Percentiles rank a stretch among this genome's conserved stretches.
These are phyloP conservation scores for Rapana venosa DNA, from an alignment of 2,888 invertebrate species.

Conservation along the genomic window DNA sequence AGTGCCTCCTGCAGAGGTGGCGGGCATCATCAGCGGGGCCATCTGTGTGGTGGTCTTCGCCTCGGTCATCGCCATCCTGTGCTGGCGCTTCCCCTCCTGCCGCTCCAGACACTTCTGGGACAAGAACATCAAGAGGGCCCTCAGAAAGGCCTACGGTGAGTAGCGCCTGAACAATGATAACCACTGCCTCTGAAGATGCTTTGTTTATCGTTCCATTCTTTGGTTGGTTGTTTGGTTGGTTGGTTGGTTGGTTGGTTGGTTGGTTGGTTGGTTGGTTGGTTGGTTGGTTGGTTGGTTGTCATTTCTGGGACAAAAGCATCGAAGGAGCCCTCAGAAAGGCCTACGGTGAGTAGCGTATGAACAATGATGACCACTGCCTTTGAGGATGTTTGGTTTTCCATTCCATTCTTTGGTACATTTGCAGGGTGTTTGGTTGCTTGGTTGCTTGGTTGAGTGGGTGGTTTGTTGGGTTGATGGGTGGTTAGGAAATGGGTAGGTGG, in stretches of 20 bases:
- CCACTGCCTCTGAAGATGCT: too few species aligned
- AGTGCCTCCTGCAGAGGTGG: slow-evolving; percentile 57
- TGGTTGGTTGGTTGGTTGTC: slow-evolving; percentile 24
- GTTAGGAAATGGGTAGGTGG: too few species aligned
- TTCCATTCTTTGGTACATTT: too few species aligned
- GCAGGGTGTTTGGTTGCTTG: too few species aligned
- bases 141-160: slow-evolving; percentile 68
- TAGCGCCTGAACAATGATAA: slow-evolving; percentile 21
- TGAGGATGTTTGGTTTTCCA: too few species aligned
- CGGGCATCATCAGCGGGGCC: slow-evolving; percentile 62
- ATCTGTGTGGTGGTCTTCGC: slow-evolving; percentile 62
- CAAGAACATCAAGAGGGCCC: slow-evolving; percentile 64
- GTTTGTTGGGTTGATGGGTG: too few species aligned
- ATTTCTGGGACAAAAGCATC: slow-evolving; percentile 70
- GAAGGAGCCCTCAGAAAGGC: slow-evolving; percentile 64
- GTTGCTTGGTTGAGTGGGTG: too few species aligned
- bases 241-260: too few species aligned
- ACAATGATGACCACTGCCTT: not conserved
- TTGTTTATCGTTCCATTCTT: too few species aligned
- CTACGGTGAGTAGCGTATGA: slow-evolving; percentile 60
- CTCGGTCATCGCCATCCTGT: slow-evolving; percentile 61
- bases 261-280: too few species aligned
- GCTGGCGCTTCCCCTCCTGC: slow-evolving; percentile 68
- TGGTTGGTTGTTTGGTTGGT: too few species aligned
- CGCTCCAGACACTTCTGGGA: slow-evolving; percentile 71